phyloP scores from a whole-genome alignment of 2,797 vertebrate genomes.

The Eospalax fontanierii region DNA sequence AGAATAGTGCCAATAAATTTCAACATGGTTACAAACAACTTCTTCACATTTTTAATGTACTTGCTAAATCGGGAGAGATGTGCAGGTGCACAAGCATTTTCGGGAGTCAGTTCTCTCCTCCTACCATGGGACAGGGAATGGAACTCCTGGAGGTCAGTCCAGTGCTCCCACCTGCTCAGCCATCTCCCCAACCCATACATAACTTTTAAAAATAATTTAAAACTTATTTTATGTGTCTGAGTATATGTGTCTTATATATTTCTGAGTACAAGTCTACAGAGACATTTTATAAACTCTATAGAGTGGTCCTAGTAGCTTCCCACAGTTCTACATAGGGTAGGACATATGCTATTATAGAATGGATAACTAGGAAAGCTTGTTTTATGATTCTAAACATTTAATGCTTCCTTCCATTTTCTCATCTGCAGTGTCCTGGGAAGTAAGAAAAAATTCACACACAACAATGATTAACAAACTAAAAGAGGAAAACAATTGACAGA shows the following conservation, averaged over 20 bases:
- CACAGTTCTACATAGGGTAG: neutral
- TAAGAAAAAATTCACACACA: slow-evolving; percentile 59
- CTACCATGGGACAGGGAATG: neutral
- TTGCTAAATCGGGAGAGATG: neutral
- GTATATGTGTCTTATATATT: neutral
- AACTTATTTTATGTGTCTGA: no score
- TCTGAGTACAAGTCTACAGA: neutral
- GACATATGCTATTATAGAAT: neutral
- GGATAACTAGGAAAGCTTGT: slow-evolving; percentile 22
- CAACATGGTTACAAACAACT: slow-evolving; percentile 44
- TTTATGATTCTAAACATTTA: slow-evolving; percentile 58
- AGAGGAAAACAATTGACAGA: slow-evolving; percentile 38
- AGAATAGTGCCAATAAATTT: slow-evolving; percentile 42
- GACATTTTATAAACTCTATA: slow-evolving; percentile 22
- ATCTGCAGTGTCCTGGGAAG: neutral
- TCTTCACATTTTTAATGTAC: neutral
- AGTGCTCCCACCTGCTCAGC: neutral
- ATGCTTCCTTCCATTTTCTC: slow-evolving; percentile 11
- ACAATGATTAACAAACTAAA: neutral
- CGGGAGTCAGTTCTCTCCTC: neutral
- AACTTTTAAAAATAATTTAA: neutral
- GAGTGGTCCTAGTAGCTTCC: slow-evolving; percentile 8
- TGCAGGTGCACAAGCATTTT: neutral
- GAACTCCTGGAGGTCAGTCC: neutral
- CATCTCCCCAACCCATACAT: neutral